Base-by-base conservation (phyloP, 2,888 invertebrate genomes). In the Psylliodes chrysocephalus region DNA sequence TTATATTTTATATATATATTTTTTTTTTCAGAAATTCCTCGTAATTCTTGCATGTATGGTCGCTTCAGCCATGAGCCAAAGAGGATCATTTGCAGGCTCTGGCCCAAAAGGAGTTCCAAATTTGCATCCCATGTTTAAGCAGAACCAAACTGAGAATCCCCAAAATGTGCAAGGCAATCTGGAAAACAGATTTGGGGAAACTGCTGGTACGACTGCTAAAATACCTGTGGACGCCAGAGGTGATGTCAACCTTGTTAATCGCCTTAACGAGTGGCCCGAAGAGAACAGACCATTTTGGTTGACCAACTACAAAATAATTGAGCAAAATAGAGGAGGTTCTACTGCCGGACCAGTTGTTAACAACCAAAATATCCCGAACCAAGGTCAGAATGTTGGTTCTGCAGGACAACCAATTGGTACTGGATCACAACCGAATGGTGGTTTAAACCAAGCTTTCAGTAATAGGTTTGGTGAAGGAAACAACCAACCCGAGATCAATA, bases 201-300 rank as follows among this genome's bases (percentile, higher is more conserved):
- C 78, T 30, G 71, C 63, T 42, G 82, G 83, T 0, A 82, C 84
- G 0, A 84, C 85, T 0, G 77, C 79, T 17, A 81, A 81, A 18
- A 76, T 90, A 22, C 91, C 91, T 0, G 77, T 89, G 1, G 90
- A 91, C 80, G 91, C 91, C 0, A 83, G 85, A 30, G 90, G 90
- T 0, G 90, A 92, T 73, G 78, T 79, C 44, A 84, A 86, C 1
- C 79, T 89, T 2, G 82, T 91, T 0, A 85, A 90, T 40, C 82
- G 88, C n/a, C 82, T 91, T 22, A 88, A 86, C 75, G 84, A 85
- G 33, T 85, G 89, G 79, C 91, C 91, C 0, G 78, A 85, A 54
- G 90, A 91, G 67, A 83, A 89, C 44, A 87, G 88, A 67, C 92
- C 92, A 0, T 92, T 90, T 80, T 91, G 91, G 91, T 86, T 87